phyloP scores from a whole-genome alignment of 2,797 vertebrate species.

The Periparus ater region DNA sequence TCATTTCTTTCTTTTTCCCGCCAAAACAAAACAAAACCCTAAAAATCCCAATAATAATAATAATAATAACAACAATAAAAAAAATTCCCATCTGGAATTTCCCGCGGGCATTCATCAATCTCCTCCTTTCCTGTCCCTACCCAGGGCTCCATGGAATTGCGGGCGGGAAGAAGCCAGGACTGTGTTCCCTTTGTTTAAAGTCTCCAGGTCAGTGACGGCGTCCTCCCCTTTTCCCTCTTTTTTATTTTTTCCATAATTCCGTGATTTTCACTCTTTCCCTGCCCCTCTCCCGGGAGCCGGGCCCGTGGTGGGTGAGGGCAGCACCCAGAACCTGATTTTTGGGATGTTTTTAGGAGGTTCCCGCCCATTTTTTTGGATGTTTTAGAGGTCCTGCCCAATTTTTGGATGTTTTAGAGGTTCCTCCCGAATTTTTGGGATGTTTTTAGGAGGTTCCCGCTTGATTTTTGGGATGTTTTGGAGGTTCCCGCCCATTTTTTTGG shows the following conservation, averaged over 20 bases:
- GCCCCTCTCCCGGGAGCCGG: not conserved
- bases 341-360: not conserved
- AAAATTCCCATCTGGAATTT: not conserved
- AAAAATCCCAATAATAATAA: too few species aligned
- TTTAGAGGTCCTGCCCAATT: not conserved
- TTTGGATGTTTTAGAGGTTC: not conserved
- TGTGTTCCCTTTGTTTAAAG: slow-evolving; percentile 84
- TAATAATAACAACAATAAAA: too few species aligned
- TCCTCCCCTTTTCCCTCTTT: not conserved
- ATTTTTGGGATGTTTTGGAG: not conserved
- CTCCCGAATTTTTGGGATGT: not conserved
- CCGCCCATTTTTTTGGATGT: not conserved
- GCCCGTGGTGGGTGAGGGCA: not conserved
- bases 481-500: too few species aligned
- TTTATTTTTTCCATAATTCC: not conserved
- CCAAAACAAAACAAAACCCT: not conserved
- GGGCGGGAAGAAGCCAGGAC: slow-evolving; percentile 82
- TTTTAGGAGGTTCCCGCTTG: not conserved
- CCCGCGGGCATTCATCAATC: slow-evolving; percentile 70
- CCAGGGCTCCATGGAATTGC: slow-evolving; percentile 80
- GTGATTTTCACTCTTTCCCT: not conserved
- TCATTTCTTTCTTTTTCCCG: not conserved
- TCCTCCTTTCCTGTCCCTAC: slow-evolving; percentile 84
- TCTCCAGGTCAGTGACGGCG: slow-evolving; percentile 78
- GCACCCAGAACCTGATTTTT: not conserved